Evolutionary conservation across 2,888 invertebrate species (phyloP).

Genomic region (Darwinula stevensoni): DNA sequence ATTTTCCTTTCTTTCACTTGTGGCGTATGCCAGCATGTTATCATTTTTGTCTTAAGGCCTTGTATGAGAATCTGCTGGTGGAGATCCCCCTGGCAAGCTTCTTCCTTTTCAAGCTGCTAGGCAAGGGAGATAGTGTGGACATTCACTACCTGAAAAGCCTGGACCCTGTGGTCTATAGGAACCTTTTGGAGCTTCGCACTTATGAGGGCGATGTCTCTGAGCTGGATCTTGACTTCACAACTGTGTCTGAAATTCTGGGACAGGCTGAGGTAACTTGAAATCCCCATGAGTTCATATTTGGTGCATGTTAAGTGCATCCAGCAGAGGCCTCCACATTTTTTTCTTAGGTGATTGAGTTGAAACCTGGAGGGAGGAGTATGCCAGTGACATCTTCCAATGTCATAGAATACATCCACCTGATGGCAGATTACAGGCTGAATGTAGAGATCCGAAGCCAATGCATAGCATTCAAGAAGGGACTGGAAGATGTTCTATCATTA

Average conservation of each 20-base stretch:
- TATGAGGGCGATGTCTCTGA: conserved; percentile 61
- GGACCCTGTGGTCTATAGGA: conserved; percentile 71
- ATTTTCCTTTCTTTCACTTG: conserved; percentile 6
- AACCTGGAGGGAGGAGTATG: conserved; percentile 62
- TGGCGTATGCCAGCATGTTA: not conserved
- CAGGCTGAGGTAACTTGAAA: too few species aligned
- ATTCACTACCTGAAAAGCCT: conserved; percentile 76
- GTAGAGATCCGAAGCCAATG: conserved; percentile 28
- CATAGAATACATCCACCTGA: conserved; percentile 80
- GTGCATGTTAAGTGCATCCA: too few species aligned
- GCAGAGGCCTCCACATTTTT: too few species aligned
- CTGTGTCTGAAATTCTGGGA: conserved; percentile 62
- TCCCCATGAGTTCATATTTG: too few species aligned
- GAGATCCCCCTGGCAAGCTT: conserved; percentile 87
- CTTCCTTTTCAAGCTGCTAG: conserved; percentile 61
- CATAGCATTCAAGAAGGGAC: conserved; percentile 25
- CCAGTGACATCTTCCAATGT: conserved; percentile 70
- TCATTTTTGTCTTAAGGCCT: conserved; percentile 26
- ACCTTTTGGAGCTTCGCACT: conserved; percentile 55
- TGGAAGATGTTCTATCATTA: conserved; percentile 63
- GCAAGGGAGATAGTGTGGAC: conserved; percentile 40
- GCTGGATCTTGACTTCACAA: conserved; percentile 58
- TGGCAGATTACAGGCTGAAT: conserved; percentile 86
- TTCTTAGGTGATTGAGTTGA: conserved; percentile 73
- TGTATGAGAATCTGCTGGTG: conserved; percentile 78